Evolutionary conservation across 2,888 invertebrate species (phyloP).

Genomic region (Cephonodes hylas): DNA sequence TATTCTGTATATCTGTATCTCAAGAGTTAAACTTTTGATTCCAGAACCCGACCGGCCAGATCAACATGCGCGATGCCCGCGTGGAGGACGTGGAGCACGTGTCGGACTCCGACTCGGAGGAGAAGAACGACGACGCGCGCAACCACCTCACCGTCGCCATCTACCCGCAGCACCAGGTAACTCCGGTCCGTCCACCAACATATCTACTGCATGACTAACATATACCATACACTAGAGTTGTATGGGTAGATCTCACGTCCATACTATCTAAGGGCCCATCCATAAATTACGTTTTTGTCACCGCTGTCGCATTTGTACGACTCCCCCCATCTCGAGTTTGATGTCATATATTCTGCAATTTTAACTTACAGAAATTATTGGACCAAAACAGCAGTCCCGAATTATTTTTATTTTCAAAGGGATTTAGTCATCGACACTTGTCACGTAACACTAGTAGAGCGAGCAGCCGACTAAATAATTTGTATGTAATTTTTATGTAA

Average conservation of each 20-base stretch:
- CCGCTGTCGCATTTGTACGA: no score
- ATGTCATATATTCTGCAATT: no score
- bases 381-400: no score
- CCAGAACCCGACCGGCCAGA: conserved; percentile 96
- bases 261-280: neutral
- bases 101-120: conserved; percentile 94
- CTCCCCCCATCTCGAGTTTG: no score
- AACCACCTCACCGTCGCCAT: conserved; percentile 93
- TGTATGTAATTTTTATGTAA: no score
- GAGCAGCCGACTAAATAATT: no score
- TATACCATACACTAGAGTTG: neutral
- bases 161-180: conserved; percentile 92
- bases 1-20: no score
- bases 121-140: conserved; percentile 87
- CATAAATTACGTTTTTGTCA: no score
- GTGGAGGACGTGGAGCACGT: conserved; percentile 97
- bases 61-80: conserved; percentile 96
- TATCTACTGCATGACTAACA: conserved; percentile 12
- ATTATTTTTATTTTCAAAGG: no score
- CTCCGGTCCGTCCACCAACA: conserved; percentile 53
- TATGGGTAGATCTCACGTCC: neutral
- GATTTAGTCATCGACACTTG: no score
- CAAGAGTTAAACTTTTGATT: neutral
- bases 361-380: no score
- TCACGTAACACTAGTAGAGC: no score